A percentile compares a stretch with the other conserved stretches of the same genome.
phyloP scores from a whole-genome alignment of 2,888 invertebrate genomes.

The Romanomermis culicivorax region DNA sequence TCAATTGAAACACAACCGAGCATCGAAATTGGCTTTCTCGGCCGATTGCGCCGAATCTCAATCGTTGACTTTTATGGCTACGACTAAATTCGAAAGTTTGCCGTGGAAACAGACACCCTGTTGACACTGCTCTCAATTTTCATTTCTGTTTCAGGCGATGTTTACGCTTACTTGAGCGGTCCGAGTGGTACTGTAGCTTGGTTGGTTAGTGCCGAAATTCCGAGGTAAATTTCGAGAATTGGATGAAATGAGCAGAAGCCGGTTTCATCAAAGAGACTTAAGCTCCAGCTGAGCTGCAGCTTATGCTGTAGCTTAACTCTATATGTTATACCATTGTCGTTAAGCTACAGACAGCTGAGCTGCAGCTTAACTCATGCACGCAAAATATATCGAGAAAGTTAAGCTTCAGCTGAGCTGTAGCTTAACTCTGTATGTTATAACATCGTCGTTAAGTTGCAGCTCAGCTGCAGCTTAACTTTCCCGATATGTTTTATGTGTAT shows the following conservation, averaged over 20 bases:
- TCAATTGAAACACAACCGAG: neutral
- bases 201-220: constrained; percentile 1
- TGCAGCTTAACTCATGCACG: no score
- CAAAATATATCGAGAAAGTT: no score
- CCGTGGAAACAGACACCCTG: neutral
- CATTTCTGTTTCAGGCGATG: constrained; percentile 2
- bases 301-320: no score
- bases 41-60: constrained; percentile 5
- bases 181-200: neutral
- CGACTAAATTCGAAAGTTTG: constrained; percentile 2
- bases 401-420: no score
- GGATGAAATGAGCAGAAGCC: neutral
- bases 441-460: no score
- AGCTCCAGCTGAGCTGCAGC: no score
- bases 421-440: no score
- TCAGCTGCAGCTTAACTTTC: no score
- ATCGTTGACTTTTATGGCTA: constrained; percentile 5
- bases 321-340: no score
- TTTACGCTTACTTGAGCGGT: neutral
- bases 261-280: no score
- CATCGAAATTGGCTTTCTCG: constrained; percentile 1
- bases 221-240: neutral
- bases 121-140: neutral
- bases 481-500: no score
- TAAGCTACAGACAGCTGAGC: no score